Conservation (phyloP, 2,113 vertebrate genomes). For the Beaufortia kweichowensis region DNA sequence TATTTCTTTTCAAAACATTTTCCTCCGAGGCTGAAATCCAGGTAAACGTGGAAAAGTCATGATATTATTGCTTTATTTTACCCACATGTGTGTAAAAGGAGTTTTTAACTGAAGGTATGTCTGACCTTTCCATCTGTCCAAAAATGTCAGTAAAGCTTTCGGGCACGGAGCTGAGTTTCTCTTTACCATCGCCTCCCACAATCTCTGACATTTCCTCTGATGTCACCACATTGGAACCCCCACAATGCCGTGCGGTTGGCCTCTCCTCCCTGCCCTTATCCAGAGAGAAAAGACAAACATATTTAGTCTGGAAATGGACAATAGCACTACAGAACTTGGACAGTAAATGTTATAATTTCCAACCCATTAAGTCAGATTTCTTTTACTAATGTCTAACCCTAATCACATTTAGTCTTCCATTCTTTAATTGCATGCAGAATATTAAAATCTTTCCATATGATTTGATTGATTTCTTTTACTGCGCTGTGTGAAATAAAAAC, state of each 20-base stretch:
- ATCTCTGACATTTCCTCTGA: conserved; percentile 80
- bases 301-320: conserved; percentile 19
- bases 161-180: conserved; percentile 73
- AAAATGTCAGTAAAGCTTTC: conserved; percentile 77
- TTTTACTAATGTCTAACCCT: background rate
- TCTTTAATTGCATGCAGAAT: background rate
- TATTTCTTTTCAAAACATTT: too few relatives aligned
- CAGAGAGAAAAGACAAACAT: conserved; percentile 29
- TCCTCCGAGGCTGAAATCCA: too few relatives aligned
- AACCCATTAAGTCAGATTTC: too few relatives aligned
- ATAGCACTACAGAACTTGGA: background rate
- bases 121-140: conserved; percentile 74
- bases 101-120: conserved; percentile 69
- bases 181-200: conserved; percentile 76
- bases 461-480: background rate
- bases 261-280: conserved; percentile 54
- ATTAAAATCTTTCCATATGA: background rate
- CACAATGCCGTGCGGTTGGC: conserved; percentile 69
- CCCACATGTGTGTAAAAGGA: conserved; percentile 57
- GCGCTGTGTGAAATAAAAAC: background rate
- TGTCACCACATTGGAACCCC: conserved; percentile 73
- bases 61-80: background rate
- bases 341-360: background rate
- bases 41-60: too few relatives aligned
- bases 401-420: background rate